Conservation (phyloP, 2,888 invertebrate genomes). For the Macropis europaea region DNA sequence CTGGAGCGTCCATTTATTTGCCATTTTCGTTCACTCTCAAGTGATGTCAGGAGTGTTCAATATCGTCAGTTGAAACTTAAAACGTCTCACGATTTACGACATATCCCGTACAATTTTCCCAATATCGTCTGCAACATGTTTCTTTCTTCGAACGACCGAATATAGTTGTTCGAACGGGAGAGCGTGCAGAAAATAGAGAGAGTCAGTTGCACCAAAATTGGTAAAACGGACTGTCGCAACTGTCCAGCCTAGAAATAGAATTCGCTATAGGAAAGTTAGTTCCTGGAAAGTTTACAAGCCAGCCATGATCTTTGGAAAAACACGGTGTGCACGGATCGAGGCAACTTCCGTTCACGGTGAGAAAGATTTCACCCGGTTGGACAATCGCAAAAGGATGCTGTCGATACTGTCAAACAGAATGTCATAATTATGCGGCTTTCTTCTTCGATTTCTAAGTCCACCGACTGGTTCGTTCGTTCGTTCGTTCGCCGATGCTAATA, state of each 20-base stretch:
- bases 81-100: neutral
- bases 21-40: too few species aligned
- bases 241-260: constrained; percentile 58
- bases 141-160: neutral
- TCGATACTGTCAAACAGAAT: constrained; percentile 32
- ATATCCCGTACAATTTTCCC: neutral
- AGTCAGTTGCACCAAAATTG: constrained; percentile 64
- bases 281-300: constrained; percentile 62
- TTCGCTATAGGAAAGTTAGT: constrained; percentile 57
- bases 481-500: constrained; percentile 2
- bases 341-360: constrained; percentile 38
- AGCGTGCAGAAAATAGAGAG: constrained; percentile 42
- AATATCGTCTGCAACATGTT: neutral
- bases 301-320: constrained; percentile 52
- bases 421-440: constrained; percentile 47
- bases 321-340: constrained; percentile 27
- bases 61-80: too few species aligned
- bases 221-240: constrained; percentile 54
- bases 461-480: neutral
- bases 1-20: too few species aligned
- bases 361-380: constrained; percentile 39
- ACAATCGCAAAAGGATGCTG: neutral
- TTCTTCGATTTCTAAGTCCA: constrained; percentile 28
- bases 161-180: constrained; percentile 1
- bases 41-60: too few species aligned